These are phyloP conservation scores for Cheilosia urbana DNA, from an alignment of 2,888 invertebrate genomes.

Conservation along the genomic window DNA sequence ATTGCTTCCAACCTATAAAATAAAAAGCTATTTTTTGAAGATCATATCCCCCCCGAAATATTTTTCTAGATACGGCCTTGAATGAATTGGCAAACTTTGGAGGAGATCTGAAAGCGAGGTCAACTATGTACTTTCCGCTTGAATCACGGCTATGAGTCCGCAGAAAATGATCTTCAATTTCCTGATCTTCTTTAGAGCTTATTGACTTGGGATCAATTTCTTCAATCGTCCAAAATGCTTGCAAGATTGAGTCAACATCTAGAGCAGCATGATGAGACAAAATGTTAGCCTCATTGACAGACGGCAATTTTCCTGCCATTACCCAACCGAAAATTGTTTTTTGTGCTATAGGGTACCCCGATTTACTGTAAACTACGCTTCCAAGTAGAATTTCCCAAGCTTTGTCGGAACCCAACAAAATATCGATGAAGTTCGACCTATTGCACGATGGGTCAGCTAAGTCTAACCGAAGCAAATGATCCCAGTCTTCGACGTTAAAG, in stretches of 20 bases:
- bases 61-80: no score
- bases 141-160: no score
- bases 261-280: background rate
- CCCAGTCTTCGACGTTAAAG: slow-evolving; percentile 9
- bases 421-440: background rate
- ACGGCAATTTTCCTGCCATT: slow-evolving; percentile 3
- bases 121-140: no score
- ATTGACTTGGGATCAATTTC: slow-evolving; percentile 13
- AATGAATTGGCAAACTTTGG: slow-evolving; percentile 13
- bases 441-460: slow-evolving; percentile 34
- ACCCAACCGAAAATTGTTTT: slow-evolving; percentile 33
- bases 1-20: no score
- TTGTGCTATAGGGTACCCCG: background rate
- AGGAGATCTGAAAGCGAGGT: slow-evolving; percentile 24
- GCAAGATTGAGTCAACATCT: slow-evolving; percentile 12
- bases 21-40: no score
- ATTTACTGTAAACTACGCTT: background rate
- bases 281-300: no score
- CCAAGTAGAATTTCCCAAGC: no score
- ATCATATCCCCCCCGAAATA: no score
- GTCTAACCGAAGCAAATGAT: background rate
- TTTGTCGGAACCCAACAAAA: slow-evolving; percentile 15
- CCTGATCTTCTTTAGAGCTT: background rate
- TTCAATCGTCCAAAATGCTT: slow-evolving; percentile 26
- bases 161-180: no score